Evolutionary conservation across 2,888 invertebrate genomes (phyloP).

Genomic region (Heliconius charithonia): DNA sequence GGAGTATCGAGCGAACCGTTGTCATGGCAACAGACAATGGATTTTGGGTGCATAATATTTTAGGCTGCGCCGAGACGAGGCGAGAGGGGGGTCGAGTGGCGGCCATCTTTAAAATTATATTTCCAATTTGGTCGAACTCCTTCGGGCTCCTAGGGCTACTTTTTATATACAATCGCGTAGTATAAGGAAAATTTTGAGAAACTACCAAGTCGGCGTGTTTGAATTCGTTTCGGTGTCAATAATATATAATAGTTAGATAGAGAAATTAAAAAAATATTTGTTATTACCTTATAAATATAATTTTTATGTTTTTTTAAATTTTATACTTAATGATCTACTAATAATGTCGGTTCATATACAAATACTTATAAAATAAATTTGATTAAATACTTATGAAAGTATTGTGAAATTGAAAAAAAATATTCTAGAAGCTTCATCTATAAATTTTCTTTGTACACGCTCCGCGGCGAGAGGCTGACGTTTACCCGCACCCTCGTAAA

Average conservation of each 20-base stretch:
- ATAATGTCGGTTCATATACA: not conserved
- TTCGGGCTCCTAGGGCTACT: conserved; percentile 68
- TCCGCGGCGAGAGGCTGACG: conserved; percentile 50
- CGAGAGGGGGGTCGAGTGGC: conserved; percentile 68
- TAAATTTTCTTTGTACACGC: conserved; percentile 29
- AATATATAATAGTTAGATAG: not conserved
- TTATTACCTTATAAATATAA: not conserved
- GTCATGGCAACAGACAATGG: conserved; percentile 84
- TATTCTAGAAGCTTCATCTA: conserved; percentile 33
- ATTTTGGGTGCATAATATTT: conserved; percentile 85
- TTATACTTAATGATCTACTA: not conserved
- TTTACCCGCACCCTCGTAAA: conserved; percentile 76
- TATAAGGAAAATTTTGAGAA: conserved; percentile 52
- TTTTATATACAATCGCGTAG: conserved; percentile 59
- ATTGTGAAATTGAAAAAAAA: not conserved
- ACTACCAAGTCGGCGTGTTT: not conserved
- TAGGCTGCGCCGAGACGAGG: conserved; percentile 76
- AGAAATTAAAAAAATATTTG: not conserved
- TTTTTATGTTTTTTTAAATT: not conserved
- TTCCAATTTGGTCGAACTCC: conserved; percentile 79
- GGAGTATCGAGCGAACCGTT: conserved; percentile 79
- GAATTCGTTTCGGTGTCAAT: not conserved
- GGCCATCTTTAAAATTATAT: conserved; percentile 84
- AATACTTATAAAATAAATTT: too few species aligned
- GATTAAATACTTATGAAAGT: not conserved